Conservation (phyloP, 2,113 vertebrate genomes). For the Apodemus sylvaticus region DNA sequence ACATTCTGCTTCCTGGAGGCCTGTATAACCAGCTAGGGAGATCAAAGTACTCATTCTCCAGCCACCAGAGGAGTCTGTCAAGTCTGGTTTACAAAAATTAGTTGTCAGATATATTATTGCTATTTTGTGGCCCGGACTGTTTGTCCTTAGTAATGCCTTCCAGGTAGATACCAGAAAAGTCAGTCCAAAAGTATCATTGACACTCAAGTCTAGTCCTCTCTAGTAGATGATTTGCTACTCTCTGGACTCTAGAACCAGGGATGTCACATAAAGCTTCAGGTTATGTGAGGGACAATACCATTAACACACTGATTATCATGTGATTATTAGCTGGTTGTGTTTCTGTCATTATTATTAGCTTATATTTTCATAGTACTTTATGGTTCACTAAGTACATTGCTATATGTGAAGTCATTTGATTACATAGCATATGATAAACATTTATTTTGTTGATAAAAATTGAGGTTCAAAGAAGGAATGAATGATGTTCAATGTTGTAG, state of each 20-base stretch:
- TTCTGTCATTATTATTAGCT: slow-evolving; percentile 10
- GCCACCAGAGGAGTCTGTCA: background rate
- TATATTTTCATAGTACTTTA: slow-evolving; percentile 34
- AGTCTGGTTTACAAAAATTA: background rate
- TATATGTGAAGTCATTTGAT: slow-evolving; percentile 18
- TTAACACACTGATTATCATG: background rate
- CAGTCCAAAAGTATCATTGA: background rate
- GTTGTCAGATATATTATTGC: background rate
- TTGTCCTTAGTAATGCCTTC: background rate
- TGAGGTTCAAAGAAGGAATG: background rate
- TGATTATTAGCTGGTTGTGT: slow-evolving; percentile 31
- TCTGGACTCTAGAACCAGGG: background rate
- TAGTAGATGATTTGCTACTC: background rate
- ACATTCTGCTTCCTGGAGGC: background rate
- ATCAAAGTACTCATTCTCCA: background rate
- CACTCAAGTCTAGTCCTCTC: background rate
- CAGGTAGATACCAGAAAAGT: background rate
- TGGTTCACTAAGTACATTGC: slow-evolving; percentile 31
- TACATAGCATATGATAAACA: background rate
- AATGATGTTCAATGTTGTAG: too few species aligned
- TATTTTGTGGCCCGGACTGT: background rate
- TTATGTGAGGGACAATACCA: background rate
- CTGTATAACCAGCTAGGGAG: slow-evolving; percentile 2
- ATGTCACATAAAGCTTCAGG: background rate
- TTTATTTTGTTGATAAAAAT: background rate